Base-by-base conservation (phyloP, 2,797 vertebrate genomes). In the Columba guinea region DNA sequence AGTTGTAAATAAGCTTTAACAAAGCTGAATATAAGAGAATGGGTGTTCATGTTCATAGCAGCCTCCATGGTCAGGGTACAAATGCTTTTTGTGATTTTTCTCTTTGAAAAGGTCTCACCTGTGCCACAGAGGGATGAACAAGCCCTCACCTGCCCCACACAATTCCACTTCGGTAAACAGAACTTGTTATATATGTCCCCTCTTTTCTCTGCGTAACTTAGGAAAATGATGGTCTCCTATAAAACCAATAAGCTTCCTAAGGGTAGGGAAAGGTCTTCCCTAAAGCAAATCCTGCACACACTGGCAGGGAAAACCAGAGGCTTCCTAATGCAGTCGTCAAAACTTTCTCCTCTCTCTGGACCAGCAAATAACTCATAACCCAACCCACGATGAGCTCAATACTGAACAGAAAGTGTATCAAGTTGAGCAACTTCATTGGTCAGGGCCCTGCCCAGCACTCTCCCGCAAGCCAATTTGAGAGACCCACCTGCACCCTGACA, bases 41-140 rank as follows among this genome's bases (percentile, higher is more conserved):
- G 62, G 23, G 30, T 67, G 28, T 67, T 64, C 23, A 49, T 30
- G 30, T n/a, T 56, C 11, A n/a, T 32, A 58, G 11, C 49, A 91
- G 35, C 23, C 35, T 74, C 73, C 32, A 1, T 21, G 13, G 35
- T 84, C 46, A 55, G 56, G 32, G 14, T 35, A 76, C 55, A 82
- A 82, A 73, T 0, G 4, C 39, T 82, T 69, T 51, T 46, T 49
- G 37, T 39, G 32, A 68, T 75, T 81, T 82, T 55, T 84, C 24
- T 82, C 30, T 74, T 53, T 79, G 62, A 84, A 79, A 73, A 83
- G 28, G 55, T 82, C 68, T n/a, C 83, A 73, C 41, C 68, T 79
- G 32, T 69, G 63, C 55, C 23, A 9, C 23, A 41, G 37, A 88
- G 49, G 28, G 30, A 65, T 39, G 68, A 92, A 77, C 55, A 88